phyloP scores from a whole-genome alignment of 2,888 invertebrate species.

The Zygothrica quintamaculata region DNA sequence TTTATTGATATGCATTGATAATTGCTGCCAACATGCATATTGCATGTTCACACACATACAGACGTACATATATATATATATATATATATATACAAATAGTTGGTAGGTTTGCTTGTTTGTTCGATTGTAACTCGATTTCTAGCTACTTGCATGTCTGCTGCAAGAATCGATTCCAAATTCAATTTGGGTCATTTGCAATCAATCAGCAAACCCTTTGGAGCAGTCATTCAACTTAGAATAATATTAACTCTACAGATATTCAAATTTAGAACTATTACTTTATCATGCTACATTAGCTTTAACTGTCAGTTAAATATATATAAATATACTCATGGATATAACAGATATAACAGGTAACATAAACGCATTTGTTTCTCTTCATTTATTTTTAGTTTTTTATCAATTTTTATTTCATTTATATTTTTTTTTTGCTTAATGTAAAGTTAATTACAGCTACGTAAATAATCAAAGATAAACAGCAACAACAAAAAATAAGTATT shows the following conservation, averaged over 20 bases:
- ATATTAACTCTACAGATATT: no score
- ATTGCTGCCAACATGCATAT: slow-evolving; percentile 67
- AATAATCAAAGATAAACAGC: not conserved
- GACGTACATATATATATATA: no score
- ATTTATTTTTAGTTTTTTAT: no score
- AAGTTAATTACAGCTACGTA: slow-evolving; percentile 2
- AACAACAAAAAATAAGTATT: no score
- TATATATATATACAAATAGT: no score
- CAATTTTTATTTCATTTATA: no score
- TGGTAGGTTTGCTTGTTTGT: slow-evolving; percentile 45
- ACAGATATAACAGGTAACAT: no score
- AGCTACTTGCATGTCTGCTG: slow-evolving; percentile 61
- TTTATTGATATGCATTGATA: slow-evolving; percentile 71
- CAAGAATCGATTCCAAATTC: slow-evolving; percentile 62
- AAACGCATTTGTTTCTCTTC: no score
- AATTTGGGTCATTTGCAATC: slow-evolving; percentile 76
- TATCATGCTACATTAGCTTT: no score
- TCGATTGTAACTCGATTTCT: slow-evolving; percentile 50
- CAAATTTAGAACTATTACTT: no score
- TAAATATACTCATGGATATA: no score
- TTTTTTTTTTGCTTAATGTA: slow-evolving; percentile 21
- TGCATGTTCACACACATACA: slow-evolving; percentile 21
- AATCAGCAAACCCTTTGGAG: slow-evolving; percentile 56
- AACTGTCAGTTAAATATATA: no score
- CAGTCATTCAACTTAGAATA: slow-evolving; percentile 70